These are phyloP conservation scores for Chaenodraco wilsoni DNA, from an alignment of 2,797 vertebrate species.

Conservation along the genomic window DNA sequence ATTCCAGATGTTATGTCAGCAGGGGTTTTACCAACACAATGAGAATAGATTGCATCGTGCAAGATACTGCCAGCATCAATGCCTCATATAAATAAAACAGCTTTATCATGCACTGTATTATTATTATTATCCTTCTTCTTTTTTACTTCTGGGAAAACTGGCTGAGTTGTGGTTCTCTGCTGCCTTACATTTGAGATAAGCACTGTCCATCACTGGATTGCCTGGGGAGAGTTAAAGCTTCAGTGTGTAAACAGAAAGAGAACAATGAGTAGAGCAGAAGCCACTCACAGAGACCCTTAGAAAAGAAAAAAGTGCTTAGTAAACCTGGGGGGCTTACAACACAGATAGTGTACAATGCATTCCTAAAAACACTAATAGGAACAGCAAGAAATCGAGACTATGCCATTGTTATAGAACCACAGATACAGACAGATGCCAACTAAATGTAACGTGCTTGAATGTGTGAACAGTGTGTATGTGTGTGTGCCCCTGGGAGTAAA, in stretches of 20 bases:
- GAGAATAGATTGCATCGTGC: neutral
- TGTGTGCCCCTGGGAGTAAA: constrained; percentile 1
- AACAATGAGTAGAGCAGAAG: neutral
- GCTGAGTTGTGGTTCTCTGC: neutral
- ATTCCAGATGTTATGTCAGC: neutral
- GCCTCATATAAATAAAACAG: no score
- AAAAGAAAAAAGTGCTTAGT: neutral
- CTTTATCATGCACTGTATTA: neutral
- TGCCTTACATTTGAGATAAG: constrained; percentile 37
- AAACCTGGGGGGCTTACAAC: neutral
- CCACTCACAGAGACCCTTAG: constrained; percentile 2
- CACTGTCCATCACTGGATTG: constrained; percentile 22
- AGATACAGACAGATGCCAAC: constrained; percentile 6
- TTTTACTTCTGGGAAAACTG: constrained; percentile 6
- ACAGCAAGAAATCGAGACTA: neutral
- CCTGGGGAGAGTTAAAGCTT: constrained; percentile 29
- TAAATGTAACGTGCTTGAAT: neutral
- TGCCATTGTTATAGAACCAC: constrained; percentile 9
- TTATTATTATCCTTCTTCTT: neutral
- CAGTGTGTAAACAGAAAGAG: constrained; percentile 6
- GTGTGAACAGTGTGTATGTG: neutral
- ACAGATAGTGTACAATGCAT: neutral
- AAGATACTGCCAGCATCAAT: neutral
- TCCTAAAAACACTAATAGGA: constrained; percentile 11
- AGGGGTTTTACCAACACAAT: neutral